Conservation (phyloP, 2,113 vertebrate genomes). For the Lathamus discolor region DNA sequence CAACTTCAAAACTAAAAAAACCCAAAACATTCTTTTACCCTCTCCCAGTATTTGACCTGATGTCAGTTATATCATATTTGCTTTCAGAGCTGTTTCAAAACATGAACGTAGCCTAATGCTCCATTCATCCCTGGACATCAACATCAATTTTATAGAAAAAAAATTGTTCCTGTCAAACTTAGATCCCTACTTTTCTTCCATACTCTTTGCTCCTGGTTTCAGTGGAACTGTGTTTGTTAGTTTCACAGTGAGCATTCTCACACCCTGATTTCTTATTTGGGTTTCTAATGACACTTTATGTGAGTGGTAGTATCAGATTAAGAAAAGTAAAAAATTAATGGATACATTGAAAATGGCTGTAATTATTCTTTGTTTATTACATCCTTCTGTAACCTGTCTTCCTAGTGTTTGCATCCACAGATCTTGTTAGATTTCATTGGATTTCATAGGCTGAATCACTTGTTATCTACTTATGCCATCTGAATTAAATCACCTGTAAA, state of each 20-base stretch:
- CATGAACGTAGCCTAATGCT: fast-evolving
- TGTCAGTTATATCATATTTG: not conserved
- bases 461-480: not conserved
- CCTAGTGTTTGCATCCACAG: not conserved
- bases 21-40: not conserved
- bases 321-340: not conserved
- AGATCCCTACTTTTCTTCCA: not conserved
- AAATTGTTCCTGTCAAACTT: not conserved
- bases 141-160: not conserved
- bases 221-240: not conserved
- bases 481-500: not conserved
- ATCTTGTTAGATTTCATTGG: not conserved
- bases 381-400: not conserved
- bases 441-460: not conserved
- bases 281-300: not conserved
- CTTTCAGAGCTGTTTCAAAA: not conserved
- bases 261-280: not conserved
- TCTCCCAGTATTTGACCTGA: not conserved
- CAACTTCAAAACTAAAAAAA: not conserved
- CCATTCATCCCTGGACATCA: not conserved
- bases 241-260: not conserved
- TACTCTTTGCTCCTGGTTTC: too few relatives aligned
- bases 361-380: not conserved
- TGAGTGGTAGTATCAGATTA: not conserved
- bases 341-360: not conserved